Percentiles rank a stretch among this genome's conserved stretches.
These are phyloP conservation scores for Tribolium freemani DNA, from an alignment of 2,888 invertebrate genomes.

Conservation along the genomic window DNA sequence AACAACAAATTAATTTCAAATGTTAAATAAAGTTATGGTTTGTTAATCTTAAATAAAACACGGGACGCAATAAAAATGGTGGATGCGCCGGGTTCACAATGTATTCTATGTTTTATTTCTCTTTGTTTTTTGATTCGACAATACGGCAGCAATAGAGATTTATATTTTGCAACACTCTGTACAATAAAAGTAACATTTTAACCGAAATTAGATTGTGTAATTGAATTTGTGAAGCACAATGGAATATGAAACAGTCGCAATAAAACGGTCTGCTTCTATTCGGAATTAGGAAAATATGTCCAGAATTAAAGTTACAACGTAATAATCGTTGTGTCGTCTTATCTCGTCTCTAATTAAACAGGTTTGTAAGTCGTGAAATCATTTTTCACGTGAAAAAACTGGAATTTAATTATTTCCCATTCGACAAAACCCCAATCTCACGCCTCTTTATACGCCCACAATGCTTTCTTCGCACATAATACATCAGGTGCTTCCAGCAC, in stretches of 20 bases:
- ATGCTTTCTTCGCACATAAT: constrained; percentile 14
- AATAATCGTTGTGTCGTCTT: neutral
- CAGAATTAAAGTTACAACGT: neutral
- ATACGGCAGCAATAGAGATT: too few species aligned
- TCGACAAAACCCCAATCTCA: neutral
- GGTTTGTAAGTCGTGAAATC: neutral
- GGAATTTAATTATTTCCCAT: neutral
- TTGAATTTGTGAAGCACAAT: neutral
- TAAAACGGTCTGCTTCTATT: neutral
- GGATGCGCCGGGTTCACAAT: too few species aligned
- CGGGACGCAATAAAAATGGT: too few species aligned
- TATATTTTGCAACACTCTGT: too few species aligned
- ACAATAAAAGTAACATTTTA: too few species aligned
- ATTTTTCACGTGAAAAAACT: neutral
- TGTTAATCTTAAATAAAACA: too few species aligned
- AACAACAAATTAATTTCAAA: too few species aligned
- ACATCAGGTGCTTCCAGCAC: constrained; percentile 16
- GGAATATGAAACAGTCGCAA: neutral
- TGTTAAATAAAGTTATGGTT: too few species aligned
- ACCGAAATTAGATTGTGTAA: neutral
- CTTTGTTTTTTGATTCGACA: too few species aligned
- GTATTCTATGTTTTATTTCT: too few species aligned
- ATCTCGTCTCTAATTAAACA: neutral
- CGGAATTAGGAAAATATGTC: neutral
- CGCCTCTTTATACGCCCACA: constrained; percentile 9